Conservation (phyloP, 2,888 invertebrate species). For the Ferrisia virgata region DNA sequence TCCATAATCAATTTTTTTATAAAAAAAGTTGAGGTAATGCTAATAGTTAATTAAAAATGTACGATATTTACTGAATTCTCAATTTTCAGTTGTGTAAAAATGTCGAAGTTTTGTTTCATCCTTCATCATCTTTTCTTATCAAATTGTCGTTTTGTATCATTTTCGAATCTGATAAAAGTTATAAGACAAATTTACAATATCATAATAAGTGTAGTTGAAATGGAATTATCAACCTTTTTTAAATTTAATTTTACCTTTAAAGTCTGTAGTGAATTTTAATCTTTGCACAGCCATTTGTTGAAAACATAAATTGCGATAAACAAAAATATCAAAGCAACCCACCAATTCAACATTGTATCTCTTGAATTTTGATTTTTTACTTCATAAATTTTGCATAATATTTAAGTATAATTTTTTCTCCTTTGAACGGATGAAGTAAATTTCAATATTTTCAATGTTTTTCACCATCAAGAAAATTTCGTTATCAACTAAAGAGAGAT, state of each 20-base stretch:
- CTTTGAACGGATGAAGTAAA: too few species aligned
- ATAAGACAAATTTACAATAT: background rate
- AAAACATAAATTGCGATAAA: constrained; percentile 30
- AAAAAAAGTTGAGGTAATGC: too few species aligned
- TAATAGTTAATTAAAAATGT: too few species aligned
- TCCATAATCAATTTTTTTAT: too few species aligned
- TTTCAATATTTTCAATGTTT: too few species aligned
- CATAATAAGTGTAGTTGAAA: background rate
- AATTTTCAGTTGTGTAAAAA: too few species aligned
- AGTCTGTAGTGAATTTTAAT: background rate
- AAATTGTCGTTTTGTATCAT: background rate
- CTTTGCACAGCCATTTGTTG: constrained; percentile 40
- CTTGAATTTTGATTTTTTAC: background rate
- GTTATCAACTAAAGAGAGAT: too few species aligned
- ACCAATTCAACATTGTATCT: background rate
- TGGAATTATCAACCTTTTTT: too few species aligned
- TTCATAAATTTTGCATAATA: background rate
- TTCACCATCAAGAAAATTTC: too few species aligned
- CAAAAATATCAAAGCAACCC: background rate
- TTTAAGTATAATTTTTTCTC: too few species aligned
- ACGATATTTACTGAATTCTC: too few species aligned
- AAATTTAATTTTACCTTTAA: background rate
- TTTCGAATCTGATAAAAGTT: background rate
- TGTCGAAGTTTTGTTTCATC: background rate
- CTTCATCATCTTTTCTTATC: background rate